phyloP scores from a whole-genome alignment of 1,140 invertebrate genomes.

The Harlomillsia oculata region DNA sequence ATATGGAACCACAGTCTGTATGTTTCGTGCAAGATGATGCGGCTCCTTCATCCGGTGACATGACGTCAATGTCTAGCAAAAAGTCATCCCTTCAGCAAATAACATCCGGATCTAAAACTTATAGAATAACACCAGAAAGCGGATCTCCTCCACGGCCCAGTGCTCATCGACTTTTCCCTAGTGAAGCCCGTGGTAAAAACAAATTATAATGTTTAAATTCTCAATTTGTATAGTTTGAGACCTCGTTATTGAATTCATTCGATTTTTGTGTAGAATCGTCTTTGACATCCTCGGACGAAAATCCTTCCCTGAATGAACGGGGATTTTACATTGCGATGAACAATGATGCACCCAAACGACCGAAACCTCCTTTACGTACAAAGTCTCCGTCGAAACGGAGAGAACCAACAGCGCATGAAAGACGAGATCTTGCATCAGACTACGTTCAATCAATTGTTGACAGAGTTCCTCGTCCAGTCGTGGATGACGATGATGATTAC shows the following conservation, averaged over 20 bases:
- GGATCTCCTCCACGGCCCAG: constrained; percentile 32
- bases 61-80: constrained; percentile 32
- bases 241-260: too few species aligned
- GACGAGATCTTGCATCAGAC: constrained; percentile 21
- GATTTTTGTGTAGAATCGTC: constrained; percentile 16
- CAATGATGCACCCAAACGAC: constrained; percentile 65
- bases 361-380: constrained; percentile 70
- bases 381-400: constrained; percentile 44
- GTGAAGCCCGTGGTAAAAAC: neutral
- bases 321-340: constrained; percentile 94
- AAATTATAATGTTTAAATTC: neutral
- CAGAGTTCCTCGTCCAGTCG: constrained; percentile 27
- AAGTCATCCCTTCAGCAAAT: constrained; percentile 58
- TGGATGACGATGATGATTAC: constrained; percentile 35
- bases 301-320: constrained; percentile 49
- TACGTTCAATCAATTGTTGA: constrained; percentile 31
- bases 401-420: neutral
- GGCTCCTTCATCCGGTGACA: constrained; percentile 21
- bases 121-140: constrained; percentile 52
- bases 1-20: constrained; percentile 84
- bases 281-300: constrained; percentile 26
- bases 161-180: constrained; percentile 28
- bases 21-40: constrained; percentile 52
- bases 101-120: constrained; percentile 73
- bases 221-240: neutral